Evolutionary conservation across 2,888 invertebrate genomes (phyloP), one percentile per base, ranked within the genome.

Genomic region (Macrophya alboannulata): DNA sequence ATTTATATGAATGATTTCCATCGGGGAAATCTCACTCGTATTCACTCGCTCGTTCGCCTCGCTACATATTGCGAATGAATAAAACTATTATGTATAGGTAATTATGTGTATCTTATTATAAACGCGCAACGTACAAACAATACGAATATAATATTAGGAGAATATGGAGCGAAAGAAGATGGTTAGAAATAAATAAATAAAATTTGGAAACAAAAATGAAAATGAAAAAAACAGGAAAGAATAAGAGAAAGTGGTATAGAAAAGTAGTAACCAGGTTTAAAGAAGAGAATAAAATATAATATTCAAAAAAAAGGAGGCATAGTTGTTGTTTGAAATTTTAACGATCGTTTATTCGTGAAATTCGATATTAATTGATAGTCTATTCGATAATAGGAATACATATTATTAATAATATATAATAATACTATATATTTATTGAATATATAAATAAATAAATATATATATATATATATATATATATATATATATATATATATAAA

Each of bases 1-100:
- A 74, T 74, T 48, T 10, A 65, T 15, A 3, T n/a, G n/a, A 12
- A 45, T 74, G 12, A 72, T 74, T 68, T 15, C 15, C 37, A 37
- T 0, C 31, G 37, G 37, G 68, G 68, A 2, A 68, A 15, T 37
- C 37, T 4, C 25, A 68, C 68, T 37, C 68, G 17, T 68, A 37
- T 68, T 37, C 37, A 68, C 68, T 68, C 37, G 68, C 68, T 68
- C 68, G 65, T 4, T 68, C 37, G 65, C 25, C 25, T 68, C 65
- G 68, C 68, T 31, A 31, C 31, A 31, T 68, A 37, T 37, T 68
- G 68, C 68, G 17, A 68, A 68, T 68, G 68, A 37, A 68, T 37
- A 17, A 17, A 17, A 68, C 31, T 37, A 68, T 68, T 68, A 68
- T 68, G 15, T 31, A 31, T 68, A 68, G 21, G 31, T 68, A 68